Percentiles rank a stretch among this genome's conserved stretches.
These are phyloP conservation scores for Caenorhabditis sinica DNA, from an alignment of 2,888 invertebrate species.

Conservation along the genomic window DNA sequence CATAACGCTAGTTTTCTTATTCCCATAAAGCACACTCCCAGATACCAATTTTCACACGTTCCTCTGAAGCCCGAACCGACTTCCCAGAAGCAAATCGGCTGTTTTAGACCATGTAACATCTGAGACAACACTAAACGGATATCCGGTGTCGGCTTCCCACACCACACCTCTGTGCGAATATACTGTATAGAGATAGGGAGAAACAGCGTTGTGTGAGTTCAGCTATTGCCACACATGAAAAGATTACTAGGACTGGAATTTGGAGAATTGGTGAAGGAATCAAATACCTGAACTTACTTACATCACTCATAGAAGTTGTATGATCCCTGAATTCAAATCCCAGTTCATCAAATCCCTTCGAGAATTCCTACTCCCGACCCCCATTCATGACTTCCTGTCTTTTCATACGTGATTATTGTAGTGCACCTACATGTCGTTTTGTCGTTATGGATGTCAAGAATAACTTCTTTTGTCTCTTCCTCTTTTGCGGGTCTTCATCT, in stretches of 20 bases:
- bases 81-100: constrained; percentile 27
- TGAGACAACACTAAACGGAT: constrained; percentile 19
- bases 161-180: constrained; percentile 20
- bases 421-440: constrained; percentile 18
- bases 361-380: neutral
- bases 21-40: constrained; percentile 6
- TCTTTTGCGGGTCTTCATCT: constrained; percentile 23
- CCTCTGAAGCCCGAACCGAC: neutral
- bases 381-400: constrained; percentile 13
- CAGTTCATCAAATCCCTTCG: neutral
- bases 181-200: neutral
- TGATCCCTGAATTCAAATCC: neutral
- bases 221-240: too few species aligned
- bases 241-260: too few species aligned
- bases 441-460: constrained; percentile 59
- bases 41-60: constrained; percentile 9
- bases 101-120: neutral
- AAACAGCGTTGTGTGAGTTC: neutral
- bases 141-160: constrained; percentile 31
- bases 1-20: neutral
- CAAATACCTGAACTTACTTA: too few species aligned
- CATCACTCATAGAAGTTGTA: too few species aligned
- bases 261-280: too few species aligned
- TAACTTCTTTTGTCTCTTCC: constrained; percentile 48
- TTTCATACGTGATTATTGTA: constrained; percentile 25